Evolutionary conservation across 1,140 invertebrate species (phyloP).

Genomic region (Vanessa tameamea): DNA sequence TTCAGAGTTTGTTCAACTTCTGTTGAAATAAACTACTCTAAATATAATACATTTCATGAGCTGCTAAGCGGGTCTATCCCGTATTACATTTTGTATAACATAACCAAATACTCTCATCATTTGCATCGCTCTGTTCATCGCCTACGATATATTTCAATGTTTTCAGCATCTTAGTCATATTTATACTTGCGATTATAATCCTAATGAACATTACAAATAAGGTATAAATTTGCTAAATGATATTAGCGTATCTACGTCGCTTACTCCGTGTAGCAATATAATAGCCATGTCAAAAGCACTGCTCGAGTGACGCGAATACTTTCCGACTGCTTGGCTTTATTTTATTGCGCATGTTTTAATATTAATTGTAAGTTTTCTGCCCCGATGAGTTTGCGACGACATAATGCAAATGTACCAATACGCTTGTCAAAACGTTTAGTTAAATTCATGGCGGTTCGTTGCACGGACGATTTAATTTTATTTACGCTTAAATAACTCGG

Average conservation of each 20-base stretch:
- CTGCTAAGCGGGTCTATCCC: slow-evolving; percentile 26
- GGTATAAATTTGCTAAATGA: slow-evolving; percentile 35
- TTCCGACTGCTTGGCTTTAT: slow-evolving; percentile 77
- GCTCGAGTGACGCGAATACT: slow-evolving; percentile 70
- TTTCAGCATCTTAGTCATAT: slow-evolving; percentile 38
- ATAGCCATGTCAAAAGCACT: slow-evolving; percentile 76
- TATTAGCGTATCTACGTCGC: slow-evolving; percentile 37
- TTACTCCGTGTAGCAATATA: slow-evolving; percentile 55
- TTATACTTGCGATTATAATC: slow-evolving; percentile 26
- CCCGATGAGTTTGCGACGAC: slow-evolving; percentile 54
- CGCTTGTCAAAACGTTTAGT: slow-evolving; percentile 68
- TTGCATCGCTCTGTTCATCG: slow-evolving; percentile 59
- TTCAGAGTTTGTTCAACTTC: neutral
- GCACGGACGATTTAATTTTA: slow-evolving; percentile 56
- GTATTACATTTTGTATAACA: slow-evolving; percentile 49
- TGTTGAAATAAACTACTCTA: slow-evolving; percentile 2
- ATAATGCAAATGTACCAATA: slow-evolving; percentile 65
- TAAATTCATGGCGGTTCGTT: slow-evolving; percentile 54
- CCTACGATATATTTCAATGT: slow-evolving; percentile 51
- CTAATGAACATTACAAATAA: slow-evolving; percentile 28
- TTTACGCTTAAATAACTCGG: slow-evolving; percentile 26
- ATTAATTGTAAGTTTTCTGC: slow-evolving; percentile 79
- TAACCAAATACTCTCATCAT: slow-evolving; percentile 51
- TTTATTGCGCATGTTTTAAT: slow-evolving; percentile 80
- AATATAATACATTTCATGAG: slow-evolving; percentile 28